phyloP scores from a whole-genome alignment of 2,888 invertebrate genomes.

The Apomyelois bistriatella region DNA sequence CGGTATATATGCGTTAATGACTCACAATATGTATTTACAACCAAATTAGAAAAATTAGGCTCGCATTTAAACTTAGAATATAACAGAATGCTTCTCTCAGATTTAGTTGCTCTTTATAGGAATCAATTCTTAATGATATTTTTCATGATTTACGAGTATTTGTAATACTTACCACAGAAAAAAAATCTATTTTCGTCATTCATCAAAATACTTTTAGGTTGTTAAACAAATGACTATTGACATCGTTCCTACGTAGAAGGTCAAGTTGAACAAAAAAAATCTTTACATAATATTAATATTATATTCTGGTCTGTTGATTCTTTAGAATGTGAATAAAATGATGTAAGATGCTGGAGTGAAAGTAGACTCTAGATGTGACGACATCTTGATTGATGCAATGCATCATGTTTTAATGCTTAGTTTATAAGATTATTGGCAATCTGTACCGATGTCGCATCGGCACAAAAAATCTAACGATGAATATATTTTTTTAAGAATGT shows the following conservation, averaged over 20 bases:
- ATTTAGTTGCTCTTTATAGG: too few species aligned
- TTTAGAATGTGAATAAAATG: constrained; percentile 3
- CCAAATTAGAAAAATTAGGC: too few species aligned
- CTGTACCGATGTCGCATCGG: too few species aligned
- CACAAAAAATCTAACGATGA: too few species aligned
- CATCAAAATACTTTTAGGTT: neutral
- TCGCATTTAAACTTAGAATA: too few species aligned
- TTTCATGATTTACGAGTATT: too few species aligned
- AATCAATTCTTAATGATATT: too few species aligned
- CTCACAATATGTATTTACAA: too few species aligned
- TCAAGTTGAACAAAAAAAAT: constrained; percentile 1
- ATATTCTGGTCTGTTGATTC: constrained; percentile 1
- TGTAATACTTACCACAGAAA: too few species aligned
- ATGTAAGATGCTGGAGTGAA: constrained; percentile 8
- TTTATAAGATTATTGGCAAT: neutral
- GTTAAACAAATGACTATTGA: neutral
- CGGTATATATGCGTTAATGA: too few species aligned
- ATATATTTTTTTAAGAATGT: too few species aligned
- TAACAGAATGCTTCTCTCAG: too few species aligned
- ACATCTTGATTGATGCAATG: constrained; percentile 8
- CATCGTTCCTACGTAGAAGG: neutral
- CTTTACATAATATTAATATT: constrained; percentile 1
- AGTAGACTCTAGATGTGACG: constrained; percentile 1
- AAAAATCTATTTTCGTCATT: neutral
- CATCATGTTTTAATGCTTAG: neutral